A percentile compares a stretch with the other conserved stretches of the same genome.
Conservation (phyloP, 2,113 vertebrate species). For the Scortum barcoo region DNA sequence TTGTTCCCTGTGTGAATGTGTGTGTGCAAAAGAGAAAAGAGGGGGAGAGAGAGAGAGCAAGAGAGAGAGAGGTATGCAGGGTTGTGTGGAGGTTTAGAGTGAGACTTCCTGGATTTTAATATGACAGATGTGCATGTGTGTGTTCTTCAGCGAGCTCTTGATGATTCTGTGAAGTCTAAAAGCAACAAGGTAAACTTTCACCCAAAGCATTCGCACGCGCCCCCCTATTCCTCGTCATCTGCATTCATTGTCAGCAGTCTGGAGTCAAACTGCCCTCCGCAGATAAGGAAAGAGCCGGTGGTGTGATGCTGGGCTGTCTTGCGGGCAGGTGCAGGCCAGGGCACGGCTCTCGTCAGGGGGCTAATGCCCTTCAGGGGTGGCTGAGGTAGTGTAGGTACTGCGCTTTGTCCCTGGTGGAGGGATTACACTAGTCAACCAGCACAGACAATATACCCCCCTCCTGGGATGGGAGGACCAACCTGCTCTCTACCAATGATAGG, state of each 20-base stretch:
- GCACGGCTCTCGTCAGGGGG: conserved; percentile 72
- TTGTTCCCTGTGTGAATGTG: conserved; percentile 66
- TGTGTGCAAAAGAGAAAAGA: conserved; percentile 31
- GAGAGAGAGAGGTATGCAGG: conserved; percentile 24
- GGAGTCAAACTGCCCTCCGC: conserved; percentile 19
- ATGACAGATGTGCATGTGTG: neutral
- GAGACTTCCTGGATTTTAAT: conserved; percentile 36
- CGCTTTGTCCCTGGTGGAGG: conserved; percentile 83
- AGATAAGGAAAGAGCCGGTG: conserved; percentile 31
- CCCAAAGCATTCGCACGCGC: neutral
- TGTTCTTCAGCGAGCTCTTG: neutral
- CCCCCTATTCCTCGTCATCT: neutral
- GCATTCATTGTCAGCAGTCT: conserved; percentile 25
- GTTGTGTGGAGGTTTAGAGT: conserved; percentile 44
- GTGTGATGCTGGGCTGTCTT: conserved; percentile 53
- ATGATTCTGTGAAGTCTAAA: neutral
- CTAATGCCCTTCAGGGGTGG: conserved; percentile 82
- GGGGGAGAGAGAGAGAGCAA: conserved; percentile 17
- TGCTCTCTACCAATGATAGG: conserved; percentile 81
- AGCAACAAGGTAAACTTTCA: neutral
- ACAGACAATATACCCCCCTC: conserved; percentile 87
- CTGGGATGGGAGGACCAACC: conserved; percentile 80
- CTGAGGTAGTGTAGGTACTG: conserved; percentile 72
- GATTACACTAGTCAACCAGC: conserved; percentile 88
- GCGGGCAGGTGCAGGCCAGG: conserved; percentile 46